Conservation (phyloP, 2,888 invertebrate genomes). For the Nemotelus pantherinus region DNA sequence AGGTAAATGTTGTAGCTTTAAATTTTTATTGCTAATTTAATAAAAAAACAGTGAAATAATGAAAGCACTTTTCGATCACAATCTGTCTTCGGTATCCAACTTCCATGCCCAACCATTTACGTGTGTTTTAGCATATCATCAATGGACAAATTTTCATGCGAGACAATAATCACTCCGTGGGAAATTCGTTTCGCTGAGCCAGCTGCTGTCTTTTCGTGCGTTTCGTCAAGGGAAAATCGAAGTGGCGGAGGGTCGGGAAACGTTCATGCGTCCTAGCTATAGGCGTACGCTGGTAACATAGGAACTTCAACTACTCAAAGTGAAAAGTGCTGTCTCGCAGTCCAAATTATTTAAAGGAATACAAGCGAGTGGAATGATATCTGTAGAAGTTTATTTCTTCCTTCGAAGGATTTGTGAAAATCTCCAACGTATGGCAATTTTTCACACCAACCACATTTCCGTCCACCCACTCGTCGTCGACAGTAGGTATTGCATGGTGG, state of each 20-base stretch:
- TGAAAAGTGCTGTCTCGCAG: too few relatives aligned
- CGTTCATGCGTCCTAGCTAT: conserved; percentile 22
- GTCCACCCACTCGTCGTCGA: conserved; percentile 25
- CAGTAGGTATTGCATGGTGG: neutral
- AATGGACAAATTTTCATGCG: conserved; percentile 30
- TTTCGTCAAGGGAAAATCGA: conserved; percentile 10
- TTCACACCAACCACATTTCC: conserved; percentile 59
- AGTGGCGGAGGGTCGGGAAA: conserved; percentile 16
- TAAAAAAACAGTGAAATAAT: too few relatives aligned
- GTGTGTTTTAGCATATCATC: conserved; percentile 6
- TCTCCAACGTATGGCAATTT: conserved; percentile 62
- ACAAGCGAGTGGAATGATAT: too few relatives aligned
- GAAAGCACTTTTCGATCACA: too few relatives aligned
- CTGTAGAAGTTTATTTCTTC: neutral
- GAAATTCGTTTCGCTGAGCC: conserved; percentile 60
- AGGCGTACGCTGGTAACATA: neutral
- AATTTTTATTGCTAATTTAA: too few relatives aligned
- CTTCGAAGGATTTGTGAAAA: conserved; percentile 42
- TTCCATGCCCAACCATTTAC: too few relatives aligned
- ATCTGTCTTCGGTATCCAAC: too few relatives aligned
- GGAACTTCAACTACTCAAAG: too few relatives aligned
- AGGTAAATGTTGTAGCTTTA: too few relatives aligned
- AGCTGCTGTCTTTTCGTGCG: conserved; percentile 54
- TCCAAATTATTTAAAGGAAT: too few relatives aligned
- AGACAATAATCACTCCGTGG: conserved; percentile 62